These are phyloP conservation scores for Xylocopa sonorina DNA, from an alignment of 1,140 invertebrate species.

Conservation along the genomic window DNA sequence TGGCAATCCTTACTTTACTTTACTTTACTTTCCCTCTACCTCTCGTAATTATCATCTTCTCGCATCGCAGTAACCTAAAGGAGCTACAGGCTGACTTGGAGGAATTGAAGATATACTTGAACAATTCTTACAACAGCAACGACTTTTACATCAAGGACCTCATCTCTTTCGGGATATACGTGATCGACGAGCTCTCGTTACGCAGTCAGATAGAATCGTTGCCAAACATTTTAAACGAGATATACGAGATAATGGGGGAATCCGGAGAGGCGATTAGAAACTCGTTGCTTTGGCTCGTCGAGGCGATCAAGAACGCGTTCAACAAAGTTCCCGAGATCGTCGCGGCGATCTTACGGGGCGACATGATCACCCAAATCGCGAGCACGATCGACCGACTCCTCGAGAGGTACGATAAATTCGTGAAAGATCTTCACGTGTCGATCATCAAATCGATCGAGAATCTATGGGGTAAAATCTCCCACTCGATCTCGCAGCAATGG, in stretches of 20 bases:
- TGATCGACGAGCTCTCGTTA: constrained; percentile 90
- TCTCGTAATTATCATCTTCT: no score
- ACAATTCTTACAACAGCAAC: constrained; percentile 89
- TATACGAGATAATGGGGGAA: constrained; percentile 92
- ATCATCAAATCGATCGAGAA: constrained; percentile 89
- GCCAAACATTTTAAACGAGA: constrained; percentile 89
- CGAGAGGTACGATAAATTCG: constrained; percentile 89
- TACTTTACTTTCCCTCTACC: no score
- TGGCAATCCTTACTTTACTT: no score
- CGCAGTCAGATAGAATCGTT: constrained; percentile 88
- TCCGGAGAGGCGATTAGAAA: constrained; percentile 89
- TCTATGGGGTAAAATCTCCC: constrained; percentile 86
- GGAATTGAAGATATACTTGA: constrained; percentile 86
- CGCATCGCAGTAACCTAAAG: constrained; percentile 84
- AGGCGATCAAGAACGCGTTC: constrained; percentile 88
- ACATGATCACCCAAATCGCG: constrained; percentile 87
- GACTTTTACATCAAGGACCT: constrained; percentile 92
- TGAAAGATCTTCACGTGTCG: constrained; percentile 89
- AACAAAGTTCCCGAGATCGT: constrained; percentile 86
- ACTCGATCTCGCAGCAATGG: constrained; percentile 86
- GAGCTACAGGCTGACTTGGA: constrained; percentile 88
- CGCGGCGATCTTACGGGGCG: constrained; percentile 87
- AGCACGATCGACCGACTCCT: constrained; percentile 86
- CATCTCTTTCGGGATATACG: constrained; percentile 85
- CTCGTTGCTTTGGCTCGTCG: constrained; percentile 88